Evolutionary conservation across 2,797 vertebrate species (phyloP).

Genomic region (Muscicapa striata): DNA sequence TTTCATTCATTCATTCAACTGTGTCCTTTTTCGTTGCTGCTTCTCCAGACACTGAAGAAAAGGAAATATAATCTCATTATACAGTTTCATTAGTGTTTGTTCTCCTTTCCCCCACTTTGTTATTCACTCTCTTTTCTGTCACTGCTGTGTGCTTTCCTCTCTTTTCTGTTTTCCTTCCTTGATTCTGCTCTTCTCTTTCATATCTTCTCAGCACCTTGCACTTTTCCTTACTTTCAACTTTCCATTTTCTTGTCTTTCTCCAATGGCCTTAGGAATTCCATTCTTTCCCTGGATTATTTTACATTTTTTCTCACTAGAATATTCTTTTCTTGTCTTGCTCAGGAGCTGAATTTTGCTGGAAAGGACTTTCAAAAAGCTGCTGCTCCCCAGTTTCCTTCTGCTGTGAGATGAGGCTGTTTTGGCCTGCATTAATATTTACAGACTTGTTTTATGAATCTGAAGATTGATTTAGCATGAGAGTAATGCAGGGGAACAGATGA

Average conservation of each 20-base stretch:
- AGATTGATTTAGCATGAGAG: not conserved
- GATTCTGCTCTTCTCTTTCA: not conserved
- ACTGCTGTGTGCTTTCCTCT: not conserved
- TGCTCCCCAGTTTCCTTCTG: not conserved
- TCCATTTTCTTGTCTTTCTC: not conserved
- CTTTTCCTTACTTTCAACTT: not conserved
- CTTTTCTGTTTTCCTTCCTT: not conserved
- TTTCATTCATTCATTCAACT: not conserved
- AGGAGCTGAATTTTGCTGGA: not conserved
- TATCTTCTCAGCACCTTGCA: not conserved
- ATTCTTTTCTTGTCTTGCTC: not conserved
- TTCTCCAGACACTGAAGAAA: not conserved
- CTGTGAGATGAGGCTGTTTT: not conserved
- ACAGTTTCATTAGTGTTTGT: not conserved
- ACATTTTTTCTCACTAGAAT: not conserved
- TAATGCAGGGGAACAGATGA: not conserved
- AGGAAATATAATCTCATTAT: not conserved
- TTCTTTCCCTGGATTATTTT: not conserved
- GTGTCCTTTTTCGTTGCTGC: not conserved
- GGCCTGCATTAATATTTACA: conserved; percentile 27
- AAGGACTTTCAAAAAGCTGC: not conserved
- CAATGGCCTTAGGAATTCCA: rapidly evolving
- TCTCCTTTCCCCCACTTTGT: not conserved
- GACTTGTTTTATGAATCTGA: not conserved
- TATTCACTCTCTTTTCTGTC: not conserved